Conservation (phyloP, 2,113 vertebrate genomes). For the Centrocercus urophasianus region DNA sequence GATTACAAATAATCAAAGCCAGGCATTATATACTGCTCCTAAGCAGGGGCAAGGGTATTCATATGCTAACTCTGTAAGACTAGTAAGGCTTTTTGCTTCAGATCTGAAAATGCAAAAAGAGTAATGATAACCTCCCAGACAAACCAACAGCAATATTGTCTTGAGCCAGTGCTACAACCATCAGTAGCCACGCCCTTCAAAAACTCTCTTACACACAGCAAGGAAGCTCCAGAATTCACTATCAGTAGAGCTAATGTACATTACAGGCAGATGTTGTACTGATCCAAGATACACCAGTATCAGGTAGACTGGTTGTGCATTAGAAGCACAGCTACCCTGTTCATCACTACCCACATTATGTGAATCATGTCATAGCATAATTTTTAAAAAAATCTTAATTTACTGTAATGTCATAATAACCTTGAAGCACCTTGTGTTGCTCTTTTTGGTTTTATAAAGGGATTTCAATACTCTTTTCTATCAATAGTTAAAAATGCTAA, state of each 20-base stretch:
- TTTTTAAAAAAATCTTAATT: not conserved
- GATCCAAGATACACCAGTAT: not conserved
- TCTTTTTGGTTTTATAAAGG: not conserved
- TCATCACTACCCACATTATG: not conserved
- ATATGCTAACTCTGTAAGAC: not conserved
- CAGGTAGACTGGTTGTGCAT: not conserved
- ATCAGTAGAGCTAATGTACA: not conserved
- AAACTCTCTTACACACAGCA: not conserved
- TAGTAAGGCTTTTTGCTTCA: not conserved
- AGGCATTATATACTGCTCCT: not conserved
- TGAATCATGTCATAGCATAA: not conserved
- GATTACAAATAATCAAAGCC: slow-evolving; percentile 14
- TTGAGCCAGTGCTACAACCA: not conserved
- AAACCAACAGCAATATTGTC: not conserved
- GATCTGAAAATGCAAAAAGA: not conserved
- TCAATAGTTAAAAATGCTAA: not conserved
- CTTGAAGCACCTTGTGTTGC: not conserved
- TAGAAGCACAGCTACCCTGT: not conserved
- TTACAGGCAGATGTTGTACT: not conserved
- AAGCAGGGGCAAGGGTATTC: not conserved
- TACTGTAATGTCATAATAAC: not conserved
- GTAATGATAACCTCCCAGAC: not conserved
- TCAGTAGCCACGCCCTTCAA: not conserved
- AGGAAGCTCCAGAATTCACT: not conserved
- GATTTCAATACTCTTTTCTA: not conserved